phyloP scores from a whole-genome alignment of 2,888 invertebrate genomes.

The Machimus rusticus region DNA sequence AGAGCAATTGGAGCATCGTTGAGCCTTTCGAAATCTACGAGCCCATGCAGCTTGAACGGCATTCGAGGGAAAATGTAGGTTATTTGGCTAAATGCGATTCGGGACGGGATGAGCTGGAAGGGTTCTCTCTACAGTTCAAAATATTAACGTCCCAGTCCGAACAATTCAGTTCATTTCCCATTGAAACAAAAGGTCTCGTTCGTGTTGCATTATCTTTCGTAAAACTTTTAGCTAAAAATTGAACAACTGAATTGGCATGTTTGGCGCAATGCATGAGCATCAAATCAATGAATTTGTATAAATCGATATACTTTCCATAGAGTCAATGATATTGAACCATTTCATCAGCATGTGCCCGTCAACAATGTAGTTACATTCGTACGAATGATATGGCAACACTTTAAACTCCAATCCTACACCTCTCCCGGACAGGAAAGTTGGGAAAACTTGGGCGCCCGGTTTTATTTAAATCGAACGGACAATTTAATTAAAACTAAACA shows the following conservation, averaged over 20 bases:
- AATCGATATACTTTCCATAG: neutral
- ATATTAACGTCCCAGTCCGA: neutral
- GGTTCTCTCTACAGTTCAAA: neutral
- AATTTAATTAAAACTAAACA: neutral
- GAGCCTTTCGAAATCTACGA: neutral
- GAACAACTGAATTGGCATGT: neutral
- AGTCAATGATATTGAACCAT: neutral
- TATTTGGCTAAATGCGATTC: neutral
- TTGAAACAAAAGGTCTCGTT: neutral
- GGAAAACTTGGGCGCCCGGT: neutral
- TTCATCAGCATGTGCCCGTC: neutral
- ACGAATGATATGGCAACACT: neutral
- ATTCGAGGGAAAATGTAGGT: neutral
- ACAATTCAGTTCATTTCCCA: neutral
- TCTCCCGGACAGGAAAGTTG: neutral
- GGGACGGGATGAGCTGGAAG: neutral
- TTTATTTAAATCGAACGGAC: neutral
- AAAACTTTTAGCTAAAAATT: neutral
- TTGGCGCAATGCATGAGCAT: neutral
- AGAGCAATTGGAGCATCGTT: neutral
- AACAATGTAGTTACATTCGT: neutral
- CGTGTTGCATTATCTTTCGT: neutral
- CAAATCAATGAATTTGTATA: neutral
- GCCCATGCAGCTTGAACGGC: neutral
- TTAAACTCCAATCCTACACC: neutral